Base-by-base conservation (phyloP, 2,888 invertebrate species). In the Hemistola chrysoprasaria region DNA sequence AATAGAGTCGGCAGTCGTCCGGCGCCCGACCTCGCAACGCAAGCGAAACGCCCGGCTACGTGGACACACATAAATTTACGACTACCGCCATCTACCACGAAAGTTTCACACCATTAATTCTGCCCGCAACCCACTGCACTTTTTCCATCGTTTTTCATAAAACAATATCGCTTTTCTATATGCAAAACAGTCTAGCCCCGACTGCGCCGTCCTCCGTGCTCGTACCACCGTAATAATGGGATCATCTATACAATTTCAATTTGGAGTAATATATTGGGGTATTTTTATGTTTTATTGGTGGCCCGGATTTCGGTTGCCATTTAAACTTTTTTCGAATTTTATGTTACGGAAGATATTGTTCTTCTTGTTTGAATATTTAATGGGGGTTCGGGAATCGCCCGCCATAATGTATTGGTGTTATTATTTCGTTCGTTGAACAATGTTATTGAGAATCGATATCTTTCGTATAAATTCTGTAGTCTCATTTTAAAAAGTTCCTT, bases 81-180 rank as follows among this genome's bases (percentile, higher is more conserved):
- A 50, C 54, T 4, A 16, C 50, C 65, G 57, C 62, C 53, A 48
- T 59, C 58, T 63, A 66, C 65, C 67, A 61, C 71, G 66, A 70
- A 78, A 79, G 75, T 82, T 78, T 78, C 84, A 78, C 84, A 67
- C 82, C 84, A 86, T 86, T 86, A 84, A 85, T 79, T 84, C 81
- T 77, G 78, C 68, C 71, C 75, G 69, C 77, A 76, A 74, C 69
- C 77, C 78, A 71, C 72, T 83, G 83, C 82, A 82, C 75, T 84
- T 82, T 79, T 75, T 71, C 71, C 48, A 55, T 50, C 54, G 54
- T 52, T 52, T 52, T 51, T 56, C 47, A 50, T 45, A 43, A 27
- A 49, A 53, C 41, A 53, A 53, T 42, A 43, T 78, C 59, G 74
- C 72, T 78, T 80, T 80, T 75, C 78, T 81, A 79, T 85, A 83